Base-by-base conservation (phyloP, 2,113 vertebrate genomes). In the Takifugu flavidus region DNA sequence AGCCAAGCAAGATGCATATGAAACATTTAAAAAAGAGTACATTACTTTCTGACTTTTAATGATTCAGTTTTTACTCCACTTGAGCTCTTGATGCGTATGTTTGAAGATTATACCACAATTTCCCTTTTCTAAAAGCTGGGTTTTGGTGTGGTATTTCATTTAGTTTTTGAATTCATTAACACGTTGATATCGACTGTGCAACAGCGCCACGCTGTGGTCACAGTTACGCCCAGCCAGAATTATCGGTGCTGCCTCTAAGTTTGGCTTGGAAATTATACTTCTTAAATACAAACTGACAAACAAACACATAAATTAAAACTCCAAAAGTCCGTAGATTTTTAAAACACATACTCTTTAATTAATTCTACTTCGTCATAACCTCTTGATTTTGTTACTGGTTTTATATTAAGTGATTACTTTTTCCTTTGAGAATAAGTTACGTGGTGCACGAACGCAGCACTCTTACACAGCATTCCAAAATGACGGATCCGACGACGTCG, bases 401-500 rank as follows among this genome's bases (percentile, higher is more conserved):
- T 39, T 10, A 10, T 10, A 10, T 39, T 11, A 39, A 11, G 1
- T 10, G 7, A 39, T 10, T 39, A 39, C 6, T 10, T 39, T 11
- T 39, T 39, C 34, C 8, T 39, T 39, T 39, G 34, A 20, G 34
- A 10, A 10, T 39, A 14, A 59, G 75, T 61, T 66, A 42, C 76
- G 20, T 13, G 2, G 58, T 14, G 15, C 68, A 0, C 3, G 72
- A 82, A 85, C 1, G 72, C 75, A 69, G 4, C 56, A 34, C 49
- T 47, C 45, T 69, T 70, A 42, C 52, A 75, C 80, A 56, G 63
- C 52, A 0, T 76, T 79, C 39, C 78, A 89, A 89, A 70, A 92
- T 92, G 91, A 89, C 90, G 71, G 91, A 92, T 49, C 84, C 87
- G 2, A 82, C 83, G 4, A 75, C 82, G 57, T 90, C 87, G 44